Percentiles rank a stretch among this genome's conserved stretches.
Evolutionary conservation across 2,113 vertebrate species (phyloP).

Genomic region (Sinocyclocheilus anshuiensis): DNA sequence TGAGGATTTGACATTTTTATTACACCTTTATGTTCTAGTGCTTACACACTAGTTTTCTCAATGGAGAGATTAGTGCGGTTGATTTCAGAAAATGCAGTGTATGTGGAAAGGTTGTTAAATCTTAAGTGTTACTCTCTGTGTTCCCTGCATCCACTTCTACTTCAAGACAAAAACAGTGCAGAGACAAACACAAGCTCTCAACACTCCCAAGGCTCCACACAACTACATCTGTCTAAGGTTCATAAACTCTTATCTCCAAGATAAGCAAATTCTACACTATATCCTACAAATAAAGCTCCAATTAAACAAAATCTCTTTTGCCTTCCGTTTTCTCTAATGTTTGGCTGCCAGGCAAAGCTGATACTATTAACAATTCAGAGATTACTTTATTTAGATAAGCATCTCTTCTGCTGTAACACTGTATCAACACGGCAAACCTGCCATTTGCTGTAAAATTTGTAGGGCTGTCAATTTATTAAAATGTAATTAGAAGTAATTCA

Average conservation of each 20-base stretch:
- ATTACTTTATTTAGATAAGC: not conserved
- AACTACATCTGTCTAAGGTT: not conserved
- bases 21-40: slow-evolving; percentile 1
- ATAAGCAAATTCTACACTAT: not conserved
- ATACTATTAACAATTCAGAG: not conserved
- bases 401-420: not conserved
- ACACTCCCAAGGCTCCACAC: not conserved
- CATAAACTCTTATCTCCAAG: slow-evolving; percentile 10
- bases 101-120: slow-evolving; percentile 18
- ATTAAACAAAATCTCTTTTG: not conserved
- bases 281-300: not conserved
- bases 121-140: not conserved
- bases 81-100: not conserved
- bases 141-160: not conserved
- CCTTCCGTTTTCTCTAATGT: not conserved
- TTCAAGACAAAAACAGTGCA: not conserved
- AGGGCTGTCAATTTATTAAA: not conserved
- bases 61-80: not conserved
- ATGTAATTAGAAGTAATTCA: not conserved
- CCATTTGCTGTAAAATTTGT: not conserved
- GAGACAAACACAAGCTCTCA: slow-evolving; percentile 3
- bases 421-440: not conserved
- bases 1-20: not conserved
- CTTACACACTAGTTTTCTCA: slow-evolving; percentile 3
- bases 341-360: not conserved